A percentile compares a stretch with the other conserved stretches of the same genome.
Conservation (phyloP, 2,888 invertebrate species). For the Callosobruchus maculatus region DNA sequence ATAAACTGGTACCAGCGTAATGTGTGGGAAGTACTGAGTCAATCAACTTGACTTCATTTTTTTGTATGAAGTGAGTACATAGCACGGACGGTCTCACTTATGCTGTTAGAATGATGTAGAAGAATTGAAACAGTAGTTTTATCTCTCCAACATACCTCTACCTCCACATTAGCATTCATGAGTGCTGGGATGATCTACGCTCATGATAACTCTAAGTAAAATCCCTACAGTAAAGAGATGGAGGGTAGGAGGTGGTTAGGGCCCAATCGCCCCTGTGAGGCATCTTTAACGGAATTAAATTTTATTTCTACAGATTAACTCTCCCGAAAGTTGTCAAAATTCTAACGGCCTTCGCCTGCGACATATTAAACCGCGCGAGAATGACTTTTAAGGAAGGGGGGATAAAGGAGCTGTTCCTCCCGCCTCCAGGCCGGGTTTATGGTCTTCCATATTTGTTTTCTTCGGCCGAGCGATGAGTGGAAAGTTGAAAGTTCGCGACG, state of each 20-base stretch:
- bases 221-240: constrained; percentile 20
- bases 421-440: background rate
- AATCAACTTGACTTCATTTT: no score
- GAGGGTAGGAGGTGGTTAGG: background rate
- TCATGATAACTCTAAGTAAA: constrained; percentile 2
- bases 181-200: constrained; percentile 1
- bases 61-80: no score
- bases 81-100: no score
- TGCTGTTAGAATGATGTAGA: no score
- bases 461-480: background rate
- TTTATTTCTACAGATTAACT: constrained; percentile 38
- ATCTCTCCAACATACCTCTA: background rate
- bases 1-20: no score
- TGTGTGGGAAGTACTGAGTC: no score
- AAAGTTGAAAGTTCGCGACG: background rate
- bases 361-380: constrained; percentile 25
- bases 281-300: constrained; percentile 35
- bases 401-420: constrained; percentile 10
- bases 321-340: constrained; percentile 35
- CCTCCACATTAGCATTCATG: background rate
- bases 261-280: constrained; percentile 27
- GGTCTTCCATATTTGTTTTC: background rate
- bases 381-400: constrained; percentile 19
- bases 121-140: no score
- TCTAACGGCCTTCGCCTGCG: constrained; percentile 26